Percentiles rank a stretch among this genome's conserved stretches.
These are phyloP conservation scores for Alces alces DNA, from an alignment of 2,113 vertebrate genomes.

Conservation along the genomic window DNA sequence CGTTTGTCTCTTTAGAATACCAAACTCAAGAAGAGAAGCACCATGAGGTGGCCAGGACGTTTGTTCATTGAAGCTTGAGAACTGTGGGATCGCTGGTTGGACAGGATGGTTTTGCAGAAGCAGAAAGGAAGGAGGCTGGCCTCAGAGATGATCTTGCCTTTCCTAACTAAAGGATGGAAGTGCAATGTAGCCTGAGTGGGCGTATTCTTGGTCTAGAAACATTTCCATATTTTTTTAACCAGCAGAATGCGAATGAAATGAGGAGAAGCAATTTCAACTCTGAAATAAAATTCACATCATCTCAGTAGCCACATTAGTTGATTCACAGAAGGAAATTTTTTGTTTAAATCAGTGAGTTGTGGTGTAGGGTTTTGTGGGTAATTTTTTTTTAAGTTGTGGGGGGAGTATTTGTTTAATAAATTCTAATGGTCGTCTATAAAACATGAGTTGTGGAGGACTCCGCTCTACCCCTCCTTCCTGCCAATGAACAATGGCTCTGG, in stretches of 20 bases:
- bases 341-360: slow-evolving; percentile 34
- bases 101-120: slow-evolving; percentile 3
- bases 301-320: slow-evolving; percentile 46
- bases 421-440: neutral
- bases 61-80: slow-evolving; percentile 66
- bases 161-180: slow-evolving; percentile 67
- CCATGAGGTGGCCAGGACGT: slow-evolving; percentile 44
- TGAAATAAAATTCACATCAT: slow-evolving; percentile 57
- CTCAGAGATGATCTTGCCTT: slow-evolving; percentile 59
- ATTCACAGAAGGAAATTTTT: slow-evolving; percentile 30
- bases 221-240: slow-evolving; percentile 78
- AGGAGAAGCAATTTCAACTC: slow-evolving; percentile 68
- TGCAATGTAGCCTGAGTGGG: slow-evolving; percentile 74
- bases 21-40: slow-evolving; percentile 66
- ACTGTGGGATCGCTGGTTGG: slow-evolving; percentile 34
- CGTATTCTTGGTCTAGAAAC: slow-evolving; percentile 77
- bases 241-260: slow-evolving; percentile 64
- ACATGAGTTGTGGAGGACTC: neutral
- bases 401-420: slow-evolving; percentile 5
- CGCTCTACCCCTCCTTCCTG: slow-evolving; percentile 45
- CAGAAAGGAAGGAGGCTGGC: slow-evolving; percentile 50
- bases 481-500: neutral
- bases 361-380: slow-evolving; percentile 53
- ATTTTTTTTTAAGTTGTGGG: slow-evolving; percentile 5
- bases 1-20: slow-evolving; percentile 47